Evolutionary conservation across 2,797 vertebrate species (phyloP).

Genomic region (Ctenopoma kingsleyae): DNA sequence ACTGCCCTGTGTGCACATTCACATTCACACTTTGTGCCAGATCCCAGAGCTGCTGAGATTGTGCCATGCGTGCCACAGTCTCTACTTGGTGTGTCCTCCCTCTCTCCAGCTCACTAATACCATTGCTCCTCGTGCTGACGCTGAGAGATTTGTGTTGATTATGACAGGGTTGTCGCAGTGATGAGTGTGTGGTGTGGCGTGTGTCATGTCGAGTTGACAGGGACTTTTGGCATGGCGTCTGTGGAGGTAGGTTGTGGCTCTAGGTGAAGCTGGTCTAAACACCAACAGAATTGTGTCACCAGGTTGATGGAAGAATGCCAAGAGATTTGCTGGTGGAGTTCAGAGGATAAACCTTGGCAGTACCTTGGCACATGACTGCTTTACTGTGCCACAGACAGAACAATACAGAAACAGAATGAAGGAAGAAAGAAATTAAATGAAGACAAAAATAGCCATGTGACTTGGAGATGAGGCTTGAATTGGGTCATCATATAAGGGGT

Average conservation of each 20-base stretch:
- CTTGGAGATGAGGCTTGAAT: conserved; percentile 26
- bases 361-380: conserved; percentile 44
- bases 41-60: conserved; percentile 63
- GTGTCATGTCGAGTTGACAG: conserved; percentile 75
- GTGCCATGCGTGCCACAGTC: conserved; percentile 35
- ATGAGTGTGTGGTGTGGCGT: conserved; percentile 70
- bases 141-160: conserved; percentile 79
- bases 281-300: conserved; percentile 70
- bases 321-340: conserved; percentile 70
- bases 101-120: conserved; percentile 50
- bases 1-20: conserved; percentile 63
- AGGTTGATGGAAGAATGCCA: conserved; percentile 70
- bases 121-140: conserved; percentile 69
- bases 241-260: conserved; percentile 51
- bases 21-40: conserved; percentile 63
- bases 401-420: conserved; percentile 20
- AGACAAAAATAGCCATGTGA: not conserved
- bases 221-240: conserved; percentile 65
- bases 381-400: conserved; percentile 27
- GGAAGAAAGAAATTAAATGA: not conserved
- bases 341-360: conserved; percentile 56
- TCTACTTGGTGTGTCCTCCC: conserved; percentile 53
- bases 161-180: conserved; percentile 81
- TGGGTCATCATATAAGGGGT: conserved; percentile 52
- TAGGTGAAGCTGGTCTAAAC: conserved; percentile 50